phyloP scores from a whole-genome alignment of 2,888 invertebrate genomes.

The Meteorus colon region DNA sequence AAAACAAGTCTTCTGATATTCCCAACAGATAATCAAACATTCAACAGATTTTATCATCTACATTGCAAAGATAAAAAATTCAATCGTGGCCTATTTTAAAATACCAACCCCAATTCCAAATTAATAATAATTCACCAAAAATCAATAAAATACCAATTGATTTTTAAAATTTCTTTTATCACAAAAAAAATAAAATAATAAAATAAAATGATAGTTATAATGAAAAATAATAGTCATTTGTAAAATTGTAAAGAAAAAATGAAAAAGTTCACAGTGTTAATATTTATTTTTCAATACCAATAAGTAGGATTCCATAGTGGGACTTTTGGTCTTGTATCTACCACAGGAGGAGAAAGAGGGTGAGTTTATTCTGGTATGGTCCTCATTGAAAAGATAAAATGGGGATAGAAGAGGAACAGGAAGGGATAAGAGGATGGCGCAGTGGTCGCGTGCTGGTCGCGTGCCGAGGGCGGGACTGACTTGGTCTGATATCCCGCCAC shows the following conservation, averaged over 20 bases:
- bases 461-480: constrained; percentile 71
- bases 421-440: constrained; percentile 53
- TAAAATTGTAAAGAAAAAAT: not conserved
- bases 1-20: too few species aligned
- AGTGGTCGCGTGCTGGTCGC: constrained; percentile 71
- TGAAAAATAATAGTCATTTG: not conserved
- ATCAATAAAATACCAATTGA: too few species aligned
- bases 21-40: too few species aligned
- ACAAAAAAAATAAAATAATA: not conserved
- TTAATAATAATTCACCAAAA: too few species aligned
- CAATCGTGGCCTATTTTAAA: too few species aligned
- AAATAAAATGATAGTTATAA: not conserved
- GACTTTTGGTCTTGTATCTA: not conserved
- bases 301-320: not conserved
- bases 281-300: not conserved
- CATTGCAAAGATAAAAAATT: too few species aligned
- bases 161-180: too few species aligned
- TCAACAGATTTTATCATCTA: too few species aligned
- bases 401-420: constrained; percentile 37
- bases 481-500: constrained; percentile 37
- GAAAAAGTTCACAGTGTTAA: not conserved
- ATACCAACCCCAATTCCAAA: too few species aligned
- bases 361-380: constrained; percentile 24
- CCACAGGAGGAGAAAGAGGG: constrained; percentile 62
- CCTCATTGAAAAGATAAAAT: constrained; percentile 26